Evolutionary conservation across 2,888 invertebrate species (phyloP).

Genomic region (Drosophila bunnanda): DNA sequence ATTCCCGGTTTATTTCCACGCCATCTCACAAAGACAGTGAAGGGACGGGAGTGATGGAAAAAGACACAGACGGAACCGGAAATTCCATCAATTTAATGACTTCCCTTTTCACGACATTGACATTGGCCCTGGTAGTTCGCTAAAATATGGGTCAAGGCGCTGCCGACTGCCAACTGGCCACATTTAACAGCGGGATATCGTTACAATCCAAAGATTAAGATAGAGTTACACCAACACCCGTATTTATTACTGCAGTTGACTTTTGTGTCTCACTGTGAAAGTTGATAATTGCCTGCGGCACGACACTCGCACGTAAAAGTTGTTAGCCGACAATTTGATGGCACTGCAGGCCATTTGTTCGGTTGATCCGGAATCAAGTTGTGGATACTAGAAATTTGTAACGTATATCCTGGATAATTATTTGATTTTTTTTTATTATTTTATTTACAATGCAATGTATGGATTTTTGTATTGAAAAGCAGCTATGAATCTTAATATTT

Average conservation of each 20-base stretch:
- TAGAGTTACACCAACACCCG: slow-evolving; percentile 31
- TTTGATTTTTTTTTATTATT: not conserved
- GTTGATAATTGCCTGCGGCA: slow-evolving; percentile 51
- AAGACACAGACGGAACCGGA: slow-evolving; percentile 25
- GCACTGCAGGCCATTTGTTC: slow-evolving; percentile 11
- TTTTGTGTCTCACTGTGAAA: slow-evolving; percentile 44
- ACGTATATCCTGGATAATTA: no score
- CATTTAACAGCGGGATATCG: slow-evolving; percentile 15
- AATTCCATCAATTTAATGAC: slow-evolving; percentile 45
- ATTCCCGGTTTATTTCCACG: slow-evolving; percentile 31
- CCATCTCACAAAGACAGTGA: slow-evolving; percentile 17
- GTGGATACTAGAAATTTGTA: not conserved
- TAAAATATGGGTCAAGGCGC: slow-evolving; percentile 38
- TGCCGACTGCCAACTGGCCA: slow-evolving; percentile 5
- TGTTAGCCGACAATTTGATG: slow-evolving; percentile 25
- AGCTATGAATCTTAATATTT: not conserved
- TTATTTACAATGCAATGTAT: not conserved
- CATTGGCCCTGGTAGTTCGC: slow-evolving; percentile 28
- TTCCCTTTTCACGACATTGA: slow-evolving; percentile 36
- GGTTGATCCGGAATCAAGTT: slow-evolving; percentile 1
- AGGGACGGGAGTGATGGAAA: not conserved
- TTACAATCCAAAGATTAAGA: slow-evolving; percentile 29
- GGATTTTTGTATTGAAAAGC: not conserved
- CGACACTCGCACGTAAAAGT: slow-evolving; percentile 39
- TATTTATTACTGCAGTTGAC: slow-evolving; percentile 50